Percentiles rank a stretch among this genome's conserved stretches.
Evolutionary conservation across 2,888 invertebrate genomes (phyloP).

Genomic region (Carterocephalus palaemon): DNA sequence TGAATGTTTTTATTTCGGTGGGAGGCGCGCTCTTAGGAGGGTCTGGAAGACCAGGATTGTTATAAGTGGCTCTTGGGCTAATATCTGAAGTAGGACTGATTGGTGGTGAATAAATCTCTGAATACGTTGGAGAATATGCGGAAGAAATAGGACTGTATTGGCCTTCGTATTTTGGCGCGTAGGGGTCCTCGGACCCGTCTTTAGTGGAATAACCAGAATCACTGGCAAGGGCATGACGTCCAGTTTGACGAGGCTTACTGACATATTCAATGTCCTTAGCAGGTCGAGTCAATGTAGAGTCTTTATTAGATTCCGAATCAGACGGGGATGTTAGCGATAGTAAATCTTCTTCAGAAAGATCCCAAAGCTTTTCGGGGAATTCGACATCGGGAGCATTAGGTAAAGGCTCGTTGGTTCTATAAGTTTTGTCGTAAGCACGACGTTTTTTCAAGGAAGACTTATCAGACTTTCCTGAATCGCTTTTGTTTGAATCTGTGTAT

Average conservation of each 20-base stretch:
- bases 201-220: conserved; percentile 73
- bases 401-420: conserved; percentile 91
- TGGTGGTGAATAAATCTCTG: conserved; percentile 74
- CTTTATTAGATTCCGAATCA: conserved; percentile 79
- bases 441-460: conserved; percentile 81
- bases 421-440: conserved; percentile 88
- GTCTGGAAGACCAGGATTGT: conserved; percentile 62
- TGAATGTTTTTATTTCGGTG: conserved; percentile 66
- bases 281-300: conserved; percentile 76
- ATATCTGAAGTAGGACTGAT: conserved; percentile 67
- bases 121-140: conserved; percentile 70
- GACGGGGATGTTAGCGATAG: conserved; percentile 75
- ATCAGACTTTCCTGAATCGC: conserved; percentile 73
- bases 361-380: conserved; percentile 90
- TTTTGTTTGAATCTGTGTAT: conserved; percentile 72
- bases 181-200: conserved; percentile 67
- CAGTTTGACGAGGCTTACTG: conserved; percentile 78
- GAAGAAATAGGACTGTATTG: conserved; percentile 71
- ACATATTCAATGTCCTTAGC: conserved; percentile 82
- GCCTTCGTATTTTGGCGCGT: conserved; percentile 57
- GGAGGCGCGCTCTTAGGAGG: conserved; percentile 65
- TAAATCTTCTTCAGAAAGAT: conserved; percentile 83
- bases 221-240: conserved; percentile 75
- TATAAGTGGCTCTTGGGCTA: conserved; percentile 63
- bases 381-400: conserved; percentile 85